These are phyloP conservation scores for Xerus inauris DNA, from an alignment of 2,113 vertebrate genomes.

Conservation along the genomic window DNA sequence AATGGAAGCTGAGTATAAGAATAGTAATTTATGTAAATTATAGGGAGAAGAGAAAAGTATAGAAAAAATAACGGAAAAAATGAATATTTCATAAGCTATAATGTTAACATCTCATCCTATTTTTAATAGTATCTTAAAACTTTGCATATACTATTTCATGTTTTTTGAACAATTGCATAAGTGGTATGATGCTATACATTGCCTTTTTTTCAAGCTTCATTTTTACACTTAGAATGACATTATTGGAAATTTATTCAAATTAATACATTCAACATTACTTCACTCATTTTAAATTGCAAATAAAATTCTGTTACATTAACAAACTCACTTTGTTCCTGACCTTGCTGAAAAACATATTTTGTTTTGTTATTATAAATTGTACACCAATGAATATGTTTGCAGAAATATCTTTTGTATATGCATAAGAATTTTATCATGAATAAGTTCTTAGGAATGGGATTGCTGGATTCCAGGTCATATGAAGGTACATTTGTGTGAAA, in stretches of 20 bases:
- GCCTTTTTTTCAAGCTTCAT: background rate
- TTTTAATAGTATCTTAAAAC: slow-evolving; percentile 22
- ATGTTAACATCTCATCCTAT: background rate
- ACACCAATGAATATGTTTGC: background rate
- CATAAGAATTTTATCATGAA: background rate
- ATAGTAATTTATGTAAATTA: background rate
- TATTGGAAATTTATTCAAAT: background rate
- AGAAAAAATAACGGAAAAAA: background rate
- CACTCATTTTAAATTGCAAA: slow-evolving; percentile 21
- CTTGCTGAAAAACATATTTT: background rate
- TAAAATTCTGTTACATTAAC: background rate
- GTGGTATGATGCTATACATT: background rate
- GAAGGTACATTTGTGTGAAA: background rate
- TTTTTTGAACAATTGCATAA: background rate
- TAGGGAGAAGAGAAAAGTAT: background rate
- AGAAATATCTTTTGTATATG: background rate
- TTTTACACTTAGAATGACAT: background rate
- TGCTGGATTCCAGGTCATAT: background rate
- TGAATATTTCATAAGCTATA: background rate
- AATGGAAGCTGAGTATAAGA: background rate
- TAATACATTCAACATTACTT: background rate
- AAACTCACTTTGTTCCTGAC: background rate
- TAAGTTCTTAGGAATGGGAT: background rate
- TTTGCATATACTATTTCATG: background rate
- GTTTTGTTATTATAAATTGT: background rate